Base-by-base conservation (phyloP, 1,140 invertebrate genomes). In the Leguminivora glycinivorella region DNA sequence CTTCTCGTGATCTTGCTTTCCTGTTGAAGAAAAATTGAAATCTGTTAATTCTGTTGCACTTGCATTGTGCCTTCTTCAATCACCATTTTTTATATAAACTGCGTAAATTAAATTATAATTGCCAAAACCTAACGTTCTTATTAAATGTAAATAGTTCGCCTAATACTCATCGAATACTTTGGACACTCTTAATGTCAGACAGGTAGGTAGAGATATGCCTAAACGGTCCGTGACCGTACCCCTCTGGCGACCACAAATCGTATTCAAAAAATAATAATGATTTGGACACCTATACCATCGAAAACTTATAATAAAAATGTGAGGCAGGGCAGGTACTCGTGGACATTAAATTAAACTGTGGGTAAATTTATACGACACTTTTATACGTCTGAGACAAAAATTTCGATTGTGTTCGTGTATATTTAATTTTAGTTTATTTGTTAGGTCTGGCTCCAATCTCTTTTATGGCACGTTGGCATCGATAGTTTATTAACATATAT, bases 341-440 rank as follows among this genome's bases (percentile, higher is more conserved):
- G 85, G 87, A 90, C 89, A 89, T 89, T 91, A 91, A 91, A 91
- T 91, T 89, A 90, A 91, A 90, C 86, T 89, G 85, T 83, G 89
- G 89, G 82, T 89, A 88, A 90, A 91, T 91, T 91, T 91, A 91
- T 91, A 91, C 88, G 89, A 91, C 89, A 91, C 77, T 91, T 91
- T 91, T 91, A 91, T 91, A 90, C 73, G 87, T 70, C 87, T 91
- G 88, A 91, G 89, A 91, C 89, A 91, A 91, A 91, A 91, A 90
- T 90, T 91, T 89, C 85, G 85, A 89, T 90, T 91, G 88, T 90
- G 75, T 80, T 84, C 83, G 83, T 91, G 89, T 91, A 90, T 91
- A 91, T 90, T 89, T 91, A 91, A 91, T 91, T 90, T 91, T 89
- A 86, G 83, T 91, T 89, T 91, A 89, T 91, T 89, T 91, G 87